Percentiles rank a stretch among this genome's conserved stretches.
Evolutionary conservation across 1,140 invertebrate genomes (phyloP).

Genomic region (Anoplolepis gracilipes): DNA sequence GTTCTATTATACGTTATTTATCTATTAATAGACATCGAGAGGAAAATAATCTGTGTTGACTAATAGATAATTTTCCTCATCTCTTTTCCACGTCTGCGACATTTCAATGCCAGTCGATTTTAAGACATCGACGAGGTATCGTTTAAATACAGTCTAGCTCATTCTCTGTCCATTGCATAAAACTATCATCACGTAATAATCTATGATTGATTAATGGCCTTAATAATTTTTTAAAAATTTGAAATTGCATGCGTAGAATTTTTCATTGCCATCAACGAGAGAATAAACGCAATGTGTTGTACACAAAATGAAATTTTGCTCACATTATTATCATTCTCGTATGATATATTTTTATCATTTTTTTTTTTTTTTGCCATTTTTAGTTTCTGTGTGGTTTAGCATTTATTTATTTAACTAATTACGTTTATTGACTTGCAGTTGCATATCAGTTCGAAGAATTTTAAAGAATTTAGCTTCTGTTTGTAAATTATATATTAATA

Average conservation of each 20-base stretch:
- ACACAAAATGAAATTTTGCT: neutral
- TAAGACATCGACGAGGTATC: conserved; percentile 65
- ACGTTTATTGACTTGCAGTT: conserved; percentile 9
- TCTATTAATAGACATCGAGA: conserved; percentile 13
- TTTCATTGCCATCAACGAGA: neutral
- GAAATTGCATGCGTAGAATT: conserved; percentile 33
- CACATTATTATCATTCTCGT: neutral
- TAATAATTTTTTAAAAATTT: neutral
- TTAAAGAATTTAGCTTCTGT: neutral
- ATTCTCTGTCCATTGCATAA: conserved; percentile 7
- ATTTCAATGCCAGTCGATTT: conserved; percentile 64
- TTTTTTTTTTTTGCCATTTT: neutral
- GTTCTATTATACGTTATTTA: neutral
- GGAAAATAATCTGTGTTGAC: conserved; percentile 7
- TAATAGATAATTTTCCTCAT: conserved; percentile 24
- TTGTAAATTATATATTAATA: neutral
- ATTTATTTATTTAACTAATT: neutral
- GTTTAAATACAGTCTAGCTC: conserved; percentile 1
- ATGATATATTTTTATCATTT: neutral
- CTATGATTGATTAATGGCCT: neutral
- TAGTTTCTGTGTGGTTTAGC: neutral
- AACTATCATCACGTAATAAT: neutral
- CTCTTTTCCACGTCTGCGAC: conserved; percentile 31
- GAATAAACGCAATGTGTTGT: conserved; percentile 16
- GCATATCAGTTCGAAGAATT: neutral